Conservation (phyloP, 64 coral and sea anemone genomes). For the Porites lutea region DNA sequence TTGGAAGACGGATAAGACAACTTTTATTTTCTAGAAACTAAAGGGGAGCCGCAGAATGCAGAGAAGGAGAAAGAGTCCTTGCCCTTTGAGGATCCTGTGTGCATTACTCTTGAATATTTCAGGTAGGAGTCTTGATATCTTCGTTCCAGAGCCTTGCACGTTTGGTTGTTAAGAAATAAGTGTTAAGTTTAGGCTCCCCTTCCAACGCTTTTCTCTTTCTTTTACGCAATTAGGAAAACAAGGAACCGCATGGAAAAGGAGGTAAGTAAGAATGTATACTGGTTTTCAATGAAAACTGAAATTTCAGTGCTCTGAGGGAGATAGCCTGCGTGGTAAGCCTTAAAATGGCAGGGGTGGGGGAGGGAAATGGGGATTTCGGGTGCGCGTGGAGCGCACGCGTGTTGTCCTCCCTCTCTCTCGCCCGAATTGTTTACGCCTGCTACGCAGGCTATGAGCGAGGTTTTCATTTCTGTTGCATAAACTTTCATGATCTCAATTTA, state of each 20-base stretch:
- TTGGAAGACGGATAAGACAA: no score
- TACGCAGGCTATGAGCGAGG: no score
- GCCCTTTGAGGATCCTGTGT: conserved; percentile 38
- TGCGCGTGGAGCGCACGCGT: no score
- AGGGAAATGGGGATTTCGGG: no score
- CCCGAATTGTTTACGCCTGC: no score
- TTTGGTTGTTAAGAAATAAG: not conserved
- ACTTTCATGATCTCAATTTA: no score
- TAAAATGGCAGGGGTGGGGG: no score
- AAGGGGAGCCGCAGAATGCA: not conserved
- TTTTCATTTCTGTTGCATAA: no score
- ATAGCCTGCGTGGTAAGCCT: no score
- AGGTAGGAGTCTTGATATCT: not conserved
- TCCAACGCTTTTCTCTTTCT: not conserved
- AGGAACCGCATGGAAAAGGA: conserved; percentile 48
- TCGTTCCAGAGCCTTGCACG: not conserved
- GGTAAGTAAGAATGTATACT: not conserved
- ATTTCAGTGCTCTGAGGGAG: no score
- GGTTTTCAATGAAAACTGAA: no score
- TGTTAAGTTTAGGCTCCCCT: not conserved
- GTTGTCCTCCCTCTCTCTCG: no score
- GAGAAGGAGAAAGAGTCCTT: not conserved
- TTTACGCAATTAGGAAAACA: conserved; percentile 7
- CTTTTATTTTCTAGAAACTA: not conserved
- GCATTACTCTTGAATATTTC: conserved; percentile 46